phyloP scores from a whole-genome alignment of 2,113 vertebrate genomes.

The Pachypanchax playfairii region DNA sequence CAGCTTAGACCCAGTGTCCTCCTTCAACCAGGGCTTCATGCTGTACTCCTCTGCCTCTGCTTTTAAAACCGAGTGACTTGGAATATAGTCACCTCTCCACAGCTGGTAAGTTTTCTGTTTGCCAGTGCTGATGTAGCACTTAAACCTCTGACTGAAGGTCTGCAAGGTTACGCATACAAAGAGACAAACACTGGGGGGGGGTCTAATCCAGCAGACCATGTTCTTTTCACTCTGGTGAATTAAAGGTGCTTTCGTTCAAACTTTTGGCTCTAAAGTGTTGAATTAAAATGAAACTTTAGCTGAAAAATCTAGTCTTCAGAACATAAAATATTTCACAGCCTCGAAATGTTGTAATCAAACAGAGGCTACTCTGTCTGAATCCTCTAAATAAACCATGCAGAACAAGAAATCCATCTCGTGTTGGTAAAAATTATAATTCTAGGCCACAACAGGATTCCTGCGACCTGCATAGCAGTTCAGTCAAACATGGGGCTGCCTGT shows the following conservation, averaged over 20 bases:
- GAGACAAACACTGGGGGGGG: constrained; percentile 27
- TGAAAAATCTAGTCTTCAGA: neutral
- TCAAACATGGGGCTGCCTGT: constrained; percentile 66
- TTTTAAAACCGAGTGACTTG: constrained; percentile 45
- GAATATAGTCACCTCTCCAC: constrained; percentile 37
- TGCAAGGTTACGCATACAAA: constrained; percentile 38
- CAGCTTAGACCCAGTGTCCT: constrained; percentile 73
- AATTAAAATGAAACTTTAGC: constrained; percentile 14
- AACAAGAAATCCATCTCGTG: constrained; percentile 25
- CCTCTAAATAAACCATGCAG: constrained; percentile 37
- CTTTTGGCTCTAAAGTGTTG: constrained; percentile 11
- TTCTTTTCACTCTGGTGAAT: constrained; percentile 30
- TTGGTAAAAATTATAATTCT: constrained; percentile 59
- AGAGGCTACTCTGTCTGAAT: constrained; percentile 17
- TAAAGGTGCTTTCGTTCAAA: constrained; percentile 42
- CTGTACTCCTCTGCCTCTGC: constrained; percentile 47
- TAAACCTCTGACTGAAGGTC: constrained; percentile 45
- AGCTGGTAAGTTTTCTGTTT: constrained; percentile 50
- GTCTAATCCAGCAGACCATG: constrained; percentile 34
- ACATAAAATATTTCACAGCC: constrained; percentile 32
- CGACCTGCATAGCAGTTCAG: constrained; percentile 53
- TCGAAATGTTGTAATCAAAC: constrained; percentile 35
- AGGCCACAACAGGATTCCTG: constrained; percentile 42
- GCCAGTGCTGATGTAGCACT: constrained; percentile 46
- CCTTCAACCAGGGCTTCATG: constrained; percentile 55